phyloP scores from a whole-genome alignment of 2,888 invertebrate genomes.

The Drosophila engyochracea region DNA sequence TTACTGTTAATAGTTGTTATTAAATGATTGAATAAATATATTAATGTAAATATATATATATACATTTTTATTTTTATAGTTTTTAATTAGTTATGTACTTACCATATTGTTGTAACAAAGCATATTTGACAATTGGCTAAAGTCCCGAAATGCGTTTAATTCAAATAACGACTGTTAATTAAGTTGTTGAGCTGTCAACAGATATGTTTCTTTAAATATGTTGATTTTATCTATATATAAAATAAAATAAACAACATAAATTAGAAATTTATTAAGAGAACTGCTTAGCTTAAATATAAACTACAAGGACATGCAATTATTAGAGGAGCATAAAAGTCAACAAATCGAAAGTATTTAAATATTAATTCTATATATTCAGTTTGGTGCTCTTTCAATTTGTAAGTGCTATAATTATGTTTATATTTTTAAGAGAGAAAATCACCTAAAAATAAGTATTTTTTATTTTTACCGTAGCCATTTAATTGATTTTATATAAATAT shows the following conservation, averaged over 20 bases:
- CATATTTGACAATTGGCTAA: slow-evolving; percentile 34
- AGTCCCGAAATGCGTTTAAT: slow-evolving; percentile 18
- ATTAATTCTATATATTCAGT: neutral
- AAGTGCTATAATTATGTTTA: neutral
- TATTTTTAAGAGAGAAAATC: neutral
- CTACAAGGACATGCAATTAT: slow-evolving; percentile 16
- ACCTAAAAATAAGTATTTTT: neutral
- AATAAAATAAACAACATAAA: neutral
- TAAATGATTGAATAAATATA: neutral
- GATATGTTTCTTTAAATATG: slow-evolving; percentile 39
- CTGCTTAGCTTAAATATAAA: neutral
- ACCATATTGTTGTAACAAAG: slow-evolving; percentile 41
- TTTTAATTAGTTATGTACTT: slow-evolving; percentile 15
- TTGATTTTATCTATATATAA: slow-evolving; percentile 5
- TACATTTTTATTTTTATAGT: neutral
- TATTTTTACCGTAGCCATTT: neutral
- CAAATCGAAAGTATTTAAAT: neutral
- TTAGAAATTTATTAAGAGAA: neutral
- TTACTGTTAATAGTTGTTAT: too few species aligned
- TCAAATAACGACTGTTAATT: slow-evolving; percentile 21
- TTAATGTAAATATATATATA: neutral
- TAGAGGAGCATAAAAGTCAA: slow-evolving; percentile 5
- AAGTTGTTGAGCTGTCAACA: slow-evolving; percentile 6
- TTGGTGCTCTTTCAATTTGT: neutral
- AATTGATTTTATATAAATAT: neutral